A percentile compares a stretch with the other conserved stretches of the same genome.
Evolutionary conservation across 2,888 invertebrate genomes (phyloP).

Genomic region (Ectemnius continuus): DNA sequence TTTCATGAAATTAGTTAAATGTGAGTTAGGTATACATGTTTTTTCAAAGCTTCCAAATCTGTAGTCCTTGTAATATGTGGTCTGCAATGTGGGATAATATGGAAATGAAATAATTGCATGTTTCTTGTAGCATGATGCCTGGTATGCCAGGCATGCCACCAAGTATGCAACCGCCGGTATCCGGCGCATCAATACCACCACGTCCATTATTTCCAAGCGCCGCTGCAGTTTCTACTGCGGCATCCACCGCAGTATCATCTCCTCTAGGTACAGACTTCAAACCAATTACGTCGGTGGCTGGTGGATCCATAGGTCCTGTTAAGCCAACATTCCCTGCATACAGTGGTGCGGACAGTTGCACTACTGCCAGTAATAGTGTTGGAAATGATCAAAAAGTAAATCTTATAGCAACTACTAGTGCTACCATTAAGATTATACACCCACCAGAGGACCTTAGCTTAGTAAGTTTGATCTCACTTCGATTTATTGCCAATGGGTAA

Average conservation of each 20-base stretch:
- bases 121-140: conserved; percentile 78
- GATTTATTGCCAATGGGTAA: too few relatives aligned
- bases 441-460: conserved; percentile 94
- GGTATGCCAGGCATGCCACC: conserved; percentile 78
- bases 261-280: conserved; percentile 83
- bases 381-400: conserved; percentile 78
- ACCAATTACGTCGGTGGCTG: conserved; percentile 79
- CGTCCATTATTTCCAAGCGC: conserved; percentile 92
- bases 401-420: conserved; percentile 88
- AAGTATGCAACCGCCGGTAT: conserved; percentile 76
- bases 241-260: conserved; percentile 78
- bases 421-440: conserved; percentile 94
- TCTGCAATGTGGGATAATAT: background rate
- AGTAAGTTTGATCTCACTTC: conserved; percentile 73
- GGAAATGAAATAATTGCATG: conserved; percentile 9
- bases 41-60: conserved; percentile 18
- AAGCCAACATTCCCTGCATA: conserved; percentile 91
- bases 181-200: conserved; percentile 75
- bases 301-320: conserved; percentile 77
- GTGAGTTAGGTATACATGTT: conserved; percentile 49
- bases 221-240: conserved; percentile 81
- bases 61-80: background rate
- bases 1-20: conserved; percentile 48
- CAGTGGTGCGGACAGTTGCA: conserved; percentile 73
- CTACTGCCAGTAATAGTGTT: conserved; percentile 78